phyloP scores from a whole-genome alignment of 2,888 invertebrate species.

The Synanthedon vespiformis region DNA sequence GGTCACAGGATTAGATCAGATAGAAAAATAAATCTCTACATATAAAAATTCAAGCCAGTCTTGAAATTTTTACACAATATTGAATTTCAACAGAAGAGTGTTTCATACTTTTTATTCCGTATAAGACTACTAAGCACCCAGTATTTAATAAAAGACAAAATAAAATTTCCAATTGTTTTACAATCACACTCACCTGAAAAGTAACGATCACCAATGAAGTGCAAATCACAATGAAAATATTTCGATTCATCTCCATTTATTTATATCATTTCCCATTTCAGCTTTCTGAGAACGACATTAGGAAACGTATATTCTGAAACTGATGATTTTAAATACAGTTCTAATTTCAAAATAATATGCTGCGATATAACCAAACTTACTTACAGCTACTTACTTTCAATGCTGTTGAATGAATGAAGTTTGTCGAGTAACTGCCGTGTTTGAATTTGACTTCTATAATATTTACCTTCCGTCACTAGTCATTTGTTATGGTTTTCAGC shows the following conservation, averaged over 20 bases:
- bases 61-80: too few relatives aligned
- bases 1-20: too few relatives aligned
- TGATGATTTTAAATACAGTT: conserved; percentile 1
- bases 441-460: conserved; percentile 31
- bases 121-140: too few relatives aligned
- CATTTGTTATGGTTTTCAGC: conserved; percentile 40
- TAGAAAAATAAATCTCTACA: too few relatives aligned
- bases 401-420: conserved; percentile 20
- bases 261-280: conserved; percentile 39
- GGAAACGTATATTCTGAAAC: too few relatives aligned
- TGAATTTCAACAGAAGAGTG: too few relatives aligned
- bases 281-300: conserved; percentile 10
- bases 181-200: conserved; percentile 36
- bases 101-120: too few relatives aligned
- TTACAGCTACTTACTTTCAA: conserved; percentile 5
- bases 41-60: too few relatives aligned
- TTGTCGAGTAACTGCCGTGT: conserved; percentile 24
- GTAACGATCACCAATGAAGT: conserved; percentile 35
- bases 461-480: conserved; percentile 14
- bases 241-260: conserved; percentile 44
- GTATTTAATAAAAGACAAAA: too few relatives aligned
- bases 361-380: conserved; percentile 1
- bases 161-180: too few relatives aligned
- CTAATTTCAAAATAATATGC: not conserved
- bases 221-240: conserved; percentile 32